Evolutionary conservation across 2,888 invertebrate species (phyloP), one percentile per base, ranked within the genome.

Genomic region (Cephus spinipes): DNA sequence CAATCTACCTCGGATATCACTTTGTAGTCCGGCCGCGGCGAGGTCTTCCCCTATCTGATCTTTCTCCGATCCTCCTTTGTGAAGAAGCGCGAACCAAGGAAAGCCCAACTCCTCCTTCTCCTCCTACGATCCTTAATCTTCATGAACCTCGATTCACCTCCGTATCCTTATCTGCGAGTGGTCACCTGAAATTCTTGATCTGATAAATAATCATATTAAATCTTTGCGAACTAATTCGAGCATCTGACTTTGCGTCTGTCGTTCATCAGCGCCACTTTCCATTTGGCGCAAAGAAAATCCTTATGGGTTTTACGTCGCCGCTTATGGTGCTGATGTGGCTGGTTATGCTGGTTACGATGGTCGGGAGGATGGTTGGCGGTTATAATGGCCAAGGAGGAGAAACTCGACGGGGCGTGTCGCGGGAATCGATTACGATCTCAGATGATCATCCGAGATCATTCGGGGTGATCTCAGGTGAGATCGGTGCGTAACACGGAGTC

Each of bases 1-100:
- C 84, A 85, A 83, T 90, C 89, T 89, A 79, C 84, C 87, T 88
- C 85, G 89, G 88, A 88, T 89, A 88, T 89, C 89, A 87, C 90
- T 90, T 90, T 90, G 90, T 90, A 89, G 88, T 90, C 87, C 83
- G 84, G 79, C 88, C 90, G 89, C 86, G 82, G 83, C 83, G 78
- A 81, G 86, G 83, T 79, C 80, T 55, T 84, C 84, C 85, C 85
- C 87, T 87, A 88, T 89, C 88, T 88, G 87, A 88, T 89, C 86
- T 87, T 83, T 83, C 83, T 79, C 80, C 12, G 31, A 31, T 71
- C 71, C 71, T 73, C 75, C 69, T 75, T 30, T 74, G 73, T 73
- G 75, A 77, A 74, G 74, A 78, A 80, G 73, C 76, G 74, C 76
- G 55, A 55, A 78, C 75, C 79, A 78, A 80, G 83, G 80, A 81